These are phyloP conservation scores for Connochaetes taurinus DNA, from an alignment of 2,113 vertebrate species.

Conservation along the genomic window DNA sequence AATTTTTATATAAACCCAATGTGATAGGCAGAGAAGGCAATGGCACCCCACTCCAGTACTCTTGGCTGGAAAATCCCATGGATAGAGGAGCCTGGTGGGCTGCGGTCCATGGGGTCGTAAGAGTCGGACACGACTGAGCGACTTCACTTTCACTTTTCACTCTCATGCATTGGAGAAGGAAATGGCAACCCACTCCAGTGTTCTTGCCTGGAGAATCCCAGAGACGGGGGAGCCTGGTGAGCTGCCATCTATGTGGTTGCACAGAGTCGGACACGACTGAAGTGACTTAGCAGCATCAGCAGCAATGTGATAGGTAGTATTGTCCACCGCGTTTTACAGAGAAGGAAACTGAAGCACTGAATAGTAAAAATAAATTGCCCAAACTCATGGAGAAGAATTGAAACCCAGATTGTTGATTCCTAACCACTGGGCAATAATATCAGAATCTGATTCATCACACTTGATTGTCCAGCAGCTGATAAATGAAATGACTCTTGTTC, in stretches of 20 bases:
- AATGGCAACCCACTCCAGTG: no score
- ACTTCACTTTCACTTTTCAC: no score
- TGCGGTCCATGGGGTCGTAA: no score
- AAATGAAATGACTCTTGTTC: not conserved
- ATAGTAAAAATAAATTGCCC: not conserved
- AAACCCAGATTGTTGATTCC: not conserved
- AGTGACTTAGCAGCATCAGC: no score
- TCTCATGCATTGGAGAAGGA: no score
- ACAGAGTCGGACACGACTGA: no score
- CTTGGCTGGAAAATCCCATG: no score
- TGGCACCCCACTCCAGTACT: no score
- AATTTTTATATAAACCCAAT: not conserved
- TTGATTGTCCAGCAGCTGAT: not conserved
- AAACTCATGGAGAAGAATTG: not conserved
- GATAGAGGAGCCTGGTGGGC: no score
- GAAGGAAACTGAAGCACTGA: not conserved
- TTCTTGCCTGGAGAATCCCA: no score
- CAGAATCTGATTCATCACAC: not conserved
- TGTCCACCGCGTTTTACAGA: not conserved
- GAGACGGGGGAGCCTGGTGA: accelerated
- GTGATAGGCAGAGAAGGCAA: not conserved
- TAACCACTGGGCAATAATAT: not conserved
- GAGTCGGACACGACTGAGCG: no score
- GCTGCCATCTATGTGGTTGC: accelerated
- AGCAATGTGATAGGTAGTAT: not conserved